Evolutionary conservation across 2,113 vertebrate species (phyloP).

Genomic region (Xenopus borealis): DNA sequence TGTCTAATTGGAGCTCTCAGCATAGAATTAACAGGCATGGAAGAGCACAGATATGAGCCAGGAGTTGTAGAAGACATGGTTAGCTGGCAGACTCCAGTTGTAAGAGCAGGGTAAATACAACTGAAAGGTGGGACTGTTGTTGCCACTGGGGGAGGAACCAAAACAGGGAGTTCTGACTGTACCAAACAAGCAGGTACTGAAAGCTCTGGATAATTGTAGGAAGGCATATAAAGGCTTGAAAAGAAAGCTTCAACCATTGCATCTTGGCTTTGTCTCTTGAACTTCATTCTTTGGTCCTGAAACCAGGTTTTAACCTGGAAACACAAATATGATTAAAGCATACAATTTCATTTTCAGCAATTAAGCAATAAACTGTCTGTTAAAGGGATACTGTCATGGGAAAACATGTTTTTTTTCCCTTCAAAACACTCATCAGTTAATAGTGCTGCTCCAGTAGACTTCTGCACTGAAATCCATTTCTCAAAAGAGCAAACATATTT

Average conservation of each 20-base stretch:
- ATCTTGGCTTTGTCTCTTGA: constrained; percentile 77
- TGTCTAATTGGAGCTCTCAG: constrained; percentile 7
- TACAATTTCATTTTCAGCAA: too few relatives aligned
- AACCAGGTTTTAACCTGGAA: constrained; percentile 84
- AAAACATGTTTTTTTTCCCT: too few relatives aligned
- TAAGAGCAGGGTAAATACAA: not conserved
- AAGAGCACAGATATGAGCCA: constrained; percentile 28
- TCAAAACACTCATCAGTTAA: too few relatives aligned
- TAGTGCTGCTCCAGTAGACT: too few relatives aligned
- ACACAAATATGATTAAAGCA: too few relatives aligned
- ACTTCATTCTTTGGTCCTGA: constrained; percentile 86
- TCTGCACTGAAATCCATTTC: too few relatives aligned
- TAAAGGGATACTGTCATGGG: too few relatives aligned
- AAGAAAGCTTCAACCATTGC: constrained; percentile 61
- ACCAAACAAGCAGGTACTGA: constrained; percentile 20
- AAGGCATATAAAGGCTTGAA: constrained; percentile 53
- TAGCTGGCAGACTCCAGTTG: not conserved
- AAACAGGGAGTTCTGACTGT: constrained; percentile 27
- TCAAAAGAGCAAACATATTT: too few relatives aligned
- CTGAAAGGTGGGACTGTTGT: constrained; percentile 2
- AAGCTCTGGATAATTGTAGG: constrained; percentile 40
- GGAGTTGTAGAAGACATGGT: constrained; percentile 1
- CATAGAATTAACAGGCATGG: constrained; percentile 15
- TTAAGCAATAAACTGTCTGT: too few relatives aligned
- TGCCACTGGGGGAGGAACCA: constrained; percentile 48